These are phyloP conservation scores for Synanthedon tipuliformis DNA, from an alignment of 2,888 invertebrate genomes.

Conservation along the genomic window DNA sequence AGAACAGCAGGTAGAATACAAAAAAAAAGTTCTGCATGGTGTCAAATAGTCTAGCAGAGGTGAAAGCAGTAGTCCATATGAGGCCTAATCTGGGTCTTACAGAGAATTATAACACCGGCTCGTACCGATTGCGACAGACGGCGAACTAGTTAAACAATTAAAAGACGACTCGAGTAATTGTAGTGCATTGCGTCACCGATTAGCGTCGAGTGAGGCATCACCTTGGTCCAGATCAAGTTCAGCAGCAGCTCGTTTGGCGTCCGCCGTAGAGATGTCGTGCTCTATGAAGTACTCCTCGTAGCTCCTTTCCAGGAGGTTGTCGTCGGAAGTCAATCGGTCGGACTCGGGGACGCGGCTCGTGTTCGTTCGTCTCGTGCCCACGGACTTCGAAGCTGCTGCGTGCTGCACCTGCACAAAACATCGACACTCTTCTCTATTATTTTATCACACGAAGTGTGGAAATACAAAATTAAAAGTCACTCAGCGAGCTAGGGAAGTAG, in stretches of 20 bases:
- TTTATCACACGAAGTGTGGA: too few relatives aligned
- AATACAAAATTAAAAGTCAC: too few relatives aligned
- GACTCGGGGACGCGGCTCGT: constrained; percentile 19
- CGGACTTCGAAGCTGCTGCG: constrained; percentile 46
- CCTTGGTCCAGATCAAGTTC: constrained; percentile 39
- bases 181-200: constrained; percentile 1
- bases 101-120: background rate
- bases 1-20: too few relatives aligned
- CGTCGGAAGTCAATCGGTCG: constrained; percentile 18
- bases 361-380: constrained; percentile 41
- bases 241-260: constrained; percentile 67
- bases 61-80: too few relatives aligned
- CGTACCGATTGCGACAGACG: background rate
- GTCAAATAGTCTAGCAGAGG: too few relatives aligned
- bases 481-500: too few relatives aligned
- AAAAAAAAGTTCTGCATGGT: too few relatives aligned
- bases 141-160: constrained; percentile 1
- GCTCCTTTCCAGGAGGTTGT: constrained; percentile 28
- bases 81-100: too few relatives aligned
- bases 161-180: constrained; percentile 2
- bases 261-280: constrained; percentile 71
- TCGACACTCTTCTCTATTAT: background rate
- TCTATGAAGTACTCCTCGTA: constrained; percentile 74
- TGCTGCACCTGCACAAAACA: constrained; percentile 40
- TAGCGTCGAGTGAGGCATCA: background rate